These are phyloP conservation scores for Teleogryllus occipitalis DNA, from an alignment of 1,140 invertebrate species.

Conservation along the genomic window DNA sequence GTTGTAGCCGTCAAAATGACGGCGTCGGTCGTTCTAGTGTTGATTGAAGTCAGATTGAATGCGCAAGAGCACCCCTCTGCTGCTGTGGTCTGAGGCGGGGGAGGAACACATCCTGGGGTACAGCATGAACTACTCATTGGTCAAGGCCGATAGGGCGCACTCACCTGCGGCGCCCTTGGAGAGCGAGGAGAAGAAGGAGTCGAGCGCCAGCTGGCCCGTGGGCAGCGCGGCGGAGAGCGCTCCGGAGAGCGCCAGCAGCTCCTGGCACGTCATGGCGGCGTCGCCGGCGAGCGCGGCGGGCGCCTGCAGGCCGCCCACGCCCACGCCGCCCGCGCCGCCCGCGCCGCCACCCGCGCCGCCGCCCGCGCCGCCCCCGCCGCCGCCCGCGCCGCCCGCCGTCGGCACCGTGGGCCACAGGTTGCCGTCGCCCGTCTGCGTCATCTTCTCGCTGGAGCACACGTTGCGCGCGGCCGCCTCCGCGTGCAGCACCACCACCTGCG, in stretches of 20 bases:
- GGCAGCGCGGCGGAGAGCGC: constrained; percentile 84
- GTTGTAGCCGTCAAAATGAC: too few relatives aligned
- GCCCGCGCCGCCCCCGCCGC: neutral
- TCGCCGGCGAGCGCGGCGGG: constrained; percentile 21
- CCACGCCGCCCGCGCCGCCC: constrained; percentile 1
- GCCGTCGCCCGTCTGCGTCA: constrained; percentile 73
- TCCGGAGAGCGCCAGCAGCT: constrained; percentile 80
- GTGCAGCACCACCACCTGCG: constrained; percentile 25
- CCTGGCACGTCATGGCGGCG: constrained; percentile 78
- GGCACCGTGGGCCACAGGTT: constrained; percentile 53
- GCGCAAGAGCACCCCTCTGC: too few relatives aligned
- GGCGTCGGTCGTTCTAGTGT: too few relatives aligned
- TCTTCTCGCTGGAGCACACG: constrained; percentile 77
- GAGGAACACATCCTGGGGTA: too few relatives aligned
- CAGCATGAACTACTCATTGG: too few relatives aligned
- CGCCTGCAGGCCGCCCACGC: neutral
- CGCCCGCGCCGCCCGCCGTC: neutral
- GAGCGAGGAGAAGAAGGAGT: constrained; percentile 70
- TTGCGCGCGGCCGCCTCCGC: constrained; percentile 45
- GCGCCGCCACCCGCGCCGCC: neutral
- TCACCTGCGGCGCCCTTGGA: constrained; percentile 48
- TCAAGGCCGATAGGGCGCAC: too few relatives aligned
- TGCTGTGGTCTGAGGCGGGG: too few relatives aligned
- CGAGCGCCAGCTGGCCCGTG: constrained; percentile 73
- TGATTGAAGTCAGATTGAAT: too few relatives aligned